Conservation (phyloP, 2,888 invertebrate species). For the Glomeris marginata region DNA sequence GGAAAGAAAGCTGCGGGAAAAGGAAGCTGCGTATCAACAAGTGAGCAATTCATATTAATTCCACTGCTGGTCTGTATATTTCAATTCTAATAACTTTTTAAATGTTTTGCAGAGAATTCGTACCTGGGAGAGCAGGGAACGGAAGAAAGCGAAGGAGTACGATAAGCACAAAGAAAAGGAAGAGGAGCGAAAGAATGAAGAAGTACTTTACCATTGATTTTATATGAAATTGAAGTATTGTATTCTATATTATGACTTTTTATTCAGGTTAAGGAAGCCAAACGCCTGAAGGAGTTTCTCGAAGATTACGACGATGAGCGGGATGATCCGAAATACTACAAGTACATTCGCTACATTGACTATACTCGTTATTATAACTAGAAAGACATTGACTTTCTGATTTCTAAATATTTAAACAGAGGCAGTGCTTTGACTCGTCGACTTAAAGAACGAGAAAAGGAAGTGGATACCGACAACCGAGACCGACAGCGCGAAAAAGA, state of each 20-base stretch:
- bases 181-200: conserved; percentile 65
- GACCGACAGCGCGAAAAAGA: conserved; percentile 79
- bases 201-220: conserved; percentile 27
- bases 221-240: neutral
- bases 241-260: no score
- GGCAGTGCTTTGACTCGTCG: conserved; percentile 78
- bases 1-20: conserved; percentile 82
- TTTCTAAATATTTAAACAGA: conserved; percentile 33
- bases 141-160: conserved; percentile 77
- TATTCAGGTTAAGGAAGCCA: conserved; percentile 62
- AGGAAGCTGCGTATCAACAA: conserved; percentile 91
- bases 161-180: conserved; percentile 76
- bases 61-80: neutral
- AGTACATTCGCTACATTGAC: no score
- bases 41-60: conserved; percentile 26
- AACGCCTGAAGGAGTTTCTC: conserved; percentile 87
- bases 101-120: conserved; percentile 29
- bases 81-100: neutral
- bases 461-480: conserved; percentile 78
- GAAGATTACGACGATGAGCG: conserved; percentile 99
- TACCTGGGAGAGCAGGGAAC: conserved; percentile 77
- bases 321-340: conserved; percentile 94
- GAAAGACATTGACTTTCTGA: no score
- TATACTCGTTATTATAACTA: no score
- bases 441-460: conserved; percentile 80